Conservation (phyloP, 2,888 invertebrate species). For the Formica aserva region DNA sequence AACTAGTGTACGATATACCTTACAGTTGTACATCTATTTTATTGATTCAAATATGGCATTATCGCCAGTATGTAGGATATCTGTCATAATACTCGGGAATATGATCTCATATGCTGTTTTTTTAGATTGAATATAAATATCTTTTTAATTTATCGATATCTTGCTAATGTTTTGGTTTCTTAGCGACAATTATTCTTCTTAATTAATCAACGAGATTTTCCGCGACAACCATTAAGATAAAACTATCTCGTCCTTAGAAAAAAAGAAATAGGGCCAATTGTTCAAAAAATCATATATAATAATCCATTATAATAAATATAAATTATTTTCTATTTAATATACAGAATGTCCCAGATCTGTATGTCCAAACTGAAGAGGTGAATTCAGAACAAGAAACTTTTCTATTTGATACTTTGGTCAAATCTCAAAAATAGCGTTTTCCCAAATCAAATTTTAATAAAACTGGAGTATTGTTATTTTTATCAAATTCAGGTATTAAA, state of each 20-base stretch:
- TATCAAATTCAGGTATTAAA: too few species aligned
- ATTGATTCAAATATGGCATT: conserved; percentile 8
- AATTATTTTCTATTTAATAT: neutral
- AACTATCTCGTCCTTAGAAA: neutral
- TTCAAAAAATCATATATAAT: neutral
- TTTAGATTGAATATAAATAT: neutral
- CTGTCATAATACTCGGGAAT: neutral
- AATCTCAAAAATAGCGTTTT: too few species aligned
- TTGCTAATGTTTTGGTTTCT: neutral
- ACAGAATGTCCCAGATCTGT: neutral
- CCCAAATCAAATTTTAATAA: too few species aligned
- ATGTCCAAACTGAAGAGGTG: too few species aligned
- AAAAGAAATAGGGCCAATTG: neutral
- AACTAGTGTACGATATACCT: neutral
- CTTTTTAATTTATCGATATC: neutral
- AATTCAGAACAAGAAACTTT: too few species aligned
- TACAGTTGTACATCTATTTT: neutral
- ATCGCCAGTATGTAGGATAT: neutral
- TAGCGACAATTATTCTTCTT: neutral
- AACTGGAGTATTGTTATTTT: too few species aligned
- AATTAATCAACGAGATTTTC: neutral
- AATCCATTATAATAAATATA: neutral
- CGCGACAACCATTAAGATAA: neutral
- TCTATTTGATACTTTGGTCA: too few species aligned
- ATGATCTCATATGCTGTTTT: neutral